Evolutionary conservation across 2,113 vertebrate genomes (phyloP).

Genomic region (Cettia cetti): DNA sequence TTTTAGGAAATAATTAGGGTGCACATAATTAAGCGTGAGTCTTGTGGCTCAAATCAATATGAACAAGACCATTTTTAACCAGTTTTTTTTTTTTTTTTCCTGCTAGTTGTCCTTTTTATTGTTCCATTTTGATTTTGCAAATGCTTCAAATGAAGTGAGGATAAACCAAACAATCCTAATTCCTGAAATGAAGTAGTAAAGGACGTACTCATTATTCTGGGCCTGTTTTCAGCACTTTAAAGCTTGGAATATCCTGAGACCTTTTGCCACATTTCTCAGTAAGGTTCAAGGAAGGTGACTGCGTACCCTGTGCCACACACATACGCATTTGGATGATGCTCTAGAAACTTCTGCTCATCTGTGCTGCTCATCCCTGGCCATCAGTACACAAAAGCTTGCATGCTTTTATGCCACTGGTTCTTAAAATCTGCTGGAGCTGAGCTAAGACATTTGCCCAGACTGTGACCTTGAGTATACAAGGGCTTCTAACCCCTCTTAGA

Average conservation of each 20-base stretch:
- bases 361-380: neutral
- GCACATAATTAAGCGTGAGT: neutral
- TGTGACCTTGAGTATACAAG: neutral
- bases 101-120: neutral
- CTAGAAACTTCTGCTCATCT: neutral
- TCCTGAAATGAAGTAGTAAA: neutral
- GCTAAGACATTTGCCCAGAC: neutral
- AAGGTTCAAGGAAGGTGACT: neutral
- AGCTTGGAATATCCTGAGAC: neutral
- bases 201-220: neutral
- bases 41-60: neutral
- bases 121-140: neutral
- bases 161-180: neutral
- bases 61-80: neutral
- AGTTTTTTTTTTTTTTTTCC: neutral
- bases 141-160: neutral
- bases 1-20: neutral
- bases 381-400: neutral
- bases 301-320: neutral
- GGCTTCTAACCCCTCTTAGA: conserved; percentile 1
- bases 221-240: neutral
- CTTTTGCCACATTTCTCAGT: neutral
- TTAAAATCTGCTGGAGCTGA: neutral
- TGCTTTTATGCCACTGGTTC: neutral
- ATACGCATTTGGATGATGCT: neutral